Conservation (phyloP, 2,888 invertebrate genomes). For the Orthonevra nobilis region DNA sequence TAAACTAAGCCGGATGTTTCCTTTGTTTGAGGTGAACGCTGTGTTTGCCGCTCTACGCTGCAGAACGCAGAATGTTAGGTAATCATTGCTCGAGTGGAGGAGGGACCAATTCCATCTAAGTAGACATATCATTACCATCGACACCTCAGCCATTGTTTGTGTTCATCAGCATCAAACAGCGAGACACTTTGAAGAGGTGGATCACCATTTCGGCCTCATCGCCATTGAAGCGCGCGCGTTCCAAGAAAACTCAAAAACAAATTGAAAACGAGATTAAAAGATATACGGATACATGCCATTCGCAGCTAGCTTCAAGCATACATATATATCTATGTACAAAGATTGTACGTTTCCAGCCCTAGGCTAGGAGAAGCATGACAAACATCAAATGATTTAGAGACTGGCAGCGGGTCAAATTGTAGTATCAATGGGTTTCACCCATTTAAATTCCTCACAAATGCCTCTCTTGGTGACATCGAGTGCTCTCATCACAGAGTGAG, state of each 20-base stretch:
- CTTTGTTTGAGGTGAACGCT: background rate
- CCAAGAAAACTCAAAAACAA: constrained; percentile 63
- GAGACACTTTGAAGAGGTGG: constrained; percentile 55
- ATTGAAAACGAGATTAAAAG: constrained; percentile 63
- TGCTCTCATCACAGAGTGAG: constrained; percentile 51
- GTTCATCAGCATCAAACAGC: constrained; percentile 57
- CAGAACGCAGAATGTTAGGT: constrained; percentile 16
- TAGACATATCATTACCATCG: constrained; percentile 59
- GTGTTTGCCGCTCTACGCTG: too few relatives aligned
- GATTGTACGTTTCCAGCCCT: background rate
- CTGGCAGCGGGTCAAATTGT: constrained; percentile 56
- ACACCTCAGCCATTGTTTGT: constrained; percentile 58
- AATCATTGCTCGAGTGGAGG: constrained; percentile 49
- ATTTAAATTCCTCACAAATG: constrained; percentile 43
- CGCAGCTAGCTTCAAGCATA: too few relatives aligned
- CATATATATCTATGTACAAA: too few relatives aligned
- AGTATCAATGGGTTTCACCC: constrained; percentile 54
- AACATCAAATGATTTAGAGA: constrained; percentile 57
- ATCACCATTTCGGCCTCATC: too few relatives aligned
- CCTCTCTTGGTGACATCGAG: constrained; percentile 63
- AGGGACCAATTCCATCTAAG: constrained; percentile 53
- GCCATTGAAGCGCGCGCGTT: too few relatives aligned
- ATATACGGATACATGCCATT: constrained; percentile 29
- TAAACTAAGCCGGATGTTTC: constrained; percentile 44
- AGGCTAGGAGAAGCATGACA: constrained; percentile 43